Evolutionary conservation across 2,797 vertebrate genomes (phyloP), one percentile per base, ranked within the genome.

Genomic region (Tenualosa thibaudeaui): DNA sequence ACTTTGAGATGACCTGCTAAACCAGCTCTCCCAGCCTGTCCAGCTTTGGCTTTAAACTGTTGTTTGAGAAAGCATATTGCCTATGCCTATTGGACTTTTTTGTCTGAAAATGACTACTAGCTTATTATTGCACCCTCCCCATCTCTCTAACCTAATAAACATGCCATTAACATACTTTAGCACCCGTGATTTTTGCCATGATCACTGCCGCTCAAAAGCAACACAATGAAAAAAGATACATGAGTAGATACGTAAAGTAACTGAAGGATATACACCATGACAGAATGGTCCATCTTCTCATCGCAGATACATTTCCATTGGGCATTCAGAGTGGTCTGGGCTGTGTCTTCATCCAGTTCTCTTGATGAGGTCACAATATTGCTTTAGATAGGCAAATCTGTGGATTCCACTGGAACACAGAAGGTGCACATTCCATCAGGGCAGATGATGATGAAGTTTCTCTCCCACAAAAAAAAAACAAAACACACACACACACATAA

Each of bases 31-130:
- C 26, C 37, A 40, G 31, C 37, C 68, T 78, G 43, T 78, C 17
- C 71, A 8, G 40, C 37, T 78, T 46, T 37, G 37, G 37, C 71
- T 40, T 43, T 78, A 17, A 22, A 46, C 15, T 71, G 65, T 71
- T 71, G 2, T 71, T 71, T 78, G 71, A 78, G 71, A 78, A 78
- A 78, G 71, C 71, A 78, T 46, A 78, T 43, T 78, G 71, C 71
- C 7, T 19, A 7, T n/a, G n/a, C n/a, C n/a, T n/a, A n/a, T n/a
- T 17, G 0, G 40, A 75, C 19, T 46, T 15, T 46, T 75, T 19
- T 75, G 71, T 68, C n/a, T 68, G 43, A 43, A 78, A 78, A 22
- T 46, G 17, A 43, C 71, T 40, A 19, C 5, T 17, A 46, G 71
- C 22, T 78, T 78, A 78, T 78, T 78, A 78, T 78, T 46, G 40